These are phyloP conservation scores for Sepiola atlantica DNA, from an alignment of 2,888 invertebrate species.

Conservation along the genomic window DNA sequence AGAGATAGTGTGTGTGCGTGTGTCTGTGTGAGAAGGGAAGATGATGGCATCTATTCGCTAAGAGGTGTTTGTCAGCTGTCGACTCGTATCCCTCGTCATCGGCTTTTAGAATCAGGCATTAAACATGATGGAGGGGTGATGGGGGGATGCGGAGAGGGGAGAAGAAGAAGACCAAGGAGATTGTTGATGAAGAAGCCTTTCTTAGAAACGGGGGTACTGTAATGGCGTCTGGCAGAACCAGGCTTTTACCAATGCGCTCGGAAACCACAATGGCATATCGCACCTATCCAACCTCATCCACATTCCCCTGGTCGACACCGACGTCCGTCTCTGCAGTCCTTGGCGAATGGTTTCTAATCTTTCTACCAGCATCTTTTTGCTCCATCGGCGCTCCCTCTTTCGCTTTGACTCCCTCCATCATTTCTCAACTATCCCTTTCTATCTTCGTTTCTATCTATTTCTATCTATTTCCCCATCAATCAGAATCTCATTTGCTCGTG, in stretches of 20 bases:
- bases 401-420: neutral
- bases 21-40: neutral
- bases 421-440: neutral
- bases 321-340: too few relatives aligned
- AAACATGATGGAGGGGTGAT: too few relatives aligned
- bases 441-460: neutral
- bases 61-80: slow-evolving; percentile 10
- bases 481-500: accelerated
- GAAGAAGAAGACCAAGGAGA: too few relatives aligned
- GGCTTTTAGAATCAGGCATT: too few relatives aligned
- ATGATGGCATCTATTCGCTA: neutral
- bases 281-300: too few relatives aligned
- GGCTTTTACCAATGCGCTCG: neutral
- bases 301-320: too few relatives aligned
- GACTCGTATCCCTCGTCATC: slow-evolving; percentile 17
- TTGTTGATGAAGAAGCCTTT: too few relatives aligned
- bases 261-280: neutral
- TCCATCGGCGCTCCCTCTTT: neutral
- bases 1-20: too few relatives aligned
- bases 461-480: neutral
- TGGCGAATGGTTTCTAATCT: too few relatives aligned
- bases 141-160: neutral
- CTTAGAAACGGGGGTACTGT: too few relatives aligned
- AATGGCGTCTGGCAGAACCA: slow-evolving; percentile 2
- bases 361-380: too few relatives aligned